Evolutionary conservation across 1,140 invertebrate genomes (phyloP).

Genomic region (Dinoponera quadriceps): DNA sequence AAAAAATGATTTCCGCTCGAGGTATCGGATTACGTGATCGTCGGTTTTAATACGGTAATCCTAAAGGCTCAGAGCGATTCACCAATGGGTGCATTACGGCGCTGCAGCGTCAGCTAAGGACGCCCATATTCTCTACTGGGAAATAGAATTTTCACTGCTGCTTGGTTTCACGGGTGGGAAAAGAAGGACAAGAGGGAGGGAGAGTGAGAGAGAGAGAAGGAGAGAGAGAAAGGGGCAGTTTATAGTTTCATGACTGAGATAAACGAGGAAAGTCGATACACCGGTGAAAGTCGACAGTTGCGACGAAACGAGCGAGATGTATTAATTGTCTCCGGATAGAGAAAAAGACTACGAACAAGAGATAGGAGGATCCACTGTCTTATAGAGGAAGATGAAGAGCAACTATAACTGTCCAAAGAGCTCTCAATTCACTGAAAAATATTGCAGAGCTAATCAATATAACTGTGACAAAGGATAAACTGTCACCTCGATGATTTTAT

Average conservation of each 20-base stretch:
- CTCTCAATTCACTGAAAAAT: neutral
- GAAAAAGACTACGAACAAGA: conserved; percentile 16
- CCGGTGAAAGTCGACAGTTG: conserved; percentile 62
- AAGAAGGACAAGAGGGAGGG: no score
- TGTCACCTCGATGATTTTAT: neutral
- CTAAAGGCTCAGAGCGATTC: conserved; percentile 45
- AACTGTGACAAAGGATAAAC: neutral
- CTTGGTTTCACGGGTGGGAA: neutral
- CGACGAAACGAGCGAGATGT: conserved; percentile 56
- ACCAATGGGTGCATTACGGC: conserved; percentile 49
- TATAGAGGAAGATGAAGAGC: neutral
- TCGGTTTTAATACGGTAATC: conserved; percentile 61
- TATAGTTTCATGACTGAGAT: conserved; percentile 69
- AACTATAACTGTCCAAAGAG: conserved; percentile 30
- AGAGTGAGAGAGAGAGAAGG: no score
- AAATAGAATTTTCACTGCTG: conserved; percentile 71
- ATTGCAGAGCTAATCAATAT: neutral
- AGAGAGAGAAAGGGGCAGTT: no score
- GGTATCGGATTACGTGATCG: conserved; percentile 36
- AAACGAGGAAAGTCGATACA: conserved; percentile 73
- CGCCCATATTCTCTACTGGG: conserved; percentile 56
- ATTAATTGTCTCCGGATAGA: conserved; percentile 65
- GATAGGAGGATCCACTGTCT: neutral
- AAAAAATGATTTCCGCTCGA: conserved; percentile 27
- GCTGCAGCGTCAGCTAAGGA: conserved; percentile 56